Evolutionary conservation across 2,888 invertebrate species (phyloP).

Genomic region (Brachyptera risi): DNA sequence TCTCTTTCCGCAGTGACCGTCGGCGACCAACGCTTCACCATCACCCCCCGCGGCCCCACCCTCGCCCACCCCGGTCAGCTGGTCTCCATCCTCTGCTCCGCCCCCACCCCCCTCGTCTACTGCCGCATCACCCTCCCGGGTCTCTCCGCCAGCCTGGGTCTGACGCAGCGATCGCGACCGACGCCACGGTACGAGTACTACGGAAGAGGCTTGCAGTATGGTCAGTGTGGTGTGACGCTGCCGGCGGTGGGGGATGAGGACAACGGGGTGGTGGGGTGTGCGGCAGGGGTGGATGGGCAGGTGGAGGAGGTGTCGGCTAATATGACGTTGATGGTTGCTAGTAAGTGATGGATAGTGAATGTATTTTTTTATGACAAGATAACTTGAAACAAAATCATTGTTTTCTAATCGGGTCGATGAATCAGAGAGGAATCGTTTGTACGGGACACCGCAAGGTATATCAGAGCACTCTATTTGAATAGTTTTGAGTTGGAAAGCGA

Average conservation of each 20-base stretch:
- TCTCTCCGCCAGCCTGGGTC: neutral
- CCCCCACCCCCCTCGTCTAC: constrained; percentile 53
- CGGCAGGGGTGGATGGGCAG: constrained; percentile 55
- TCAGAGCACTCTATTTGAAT: too few species aligned
- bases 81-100: constrained; percentile 56
- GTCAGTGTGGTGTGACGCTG: constrained; percentile 70
- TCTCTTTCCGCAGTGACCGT: too few species aligned
- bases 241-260: constrained; percentile 58
- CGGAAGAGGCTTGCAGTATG: constrained; percentile 47
- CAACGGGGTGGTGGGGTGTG: constrained; percentile 68
- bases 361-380: too few species aligned
- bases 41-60: too few species aligned
- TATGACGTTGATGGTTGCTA: constrained; percentile 64
- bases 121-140: constrained; percentile 52
- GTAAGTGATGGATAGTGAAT: too few species aligned
- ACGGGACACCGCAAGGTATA: too few species aligned
- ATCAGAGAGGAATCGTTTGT: too few species aligned
- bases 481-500: too few species aligned
- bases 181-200: neutral
- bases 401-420: too few species aligned
- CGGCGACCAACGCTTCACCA: too few species aligned
- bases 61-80: constrained; percentile 54
- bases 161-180: neutral
- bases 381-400: too few species aligned
- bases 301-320: constrained; percentile 54